A percentile compares a stretch with the other conserved stretches of the same genome.
phyloP scores from a whole-genome alignment of 2,797 vertebrate genomes.

The Squalus acanthias region DNA sequence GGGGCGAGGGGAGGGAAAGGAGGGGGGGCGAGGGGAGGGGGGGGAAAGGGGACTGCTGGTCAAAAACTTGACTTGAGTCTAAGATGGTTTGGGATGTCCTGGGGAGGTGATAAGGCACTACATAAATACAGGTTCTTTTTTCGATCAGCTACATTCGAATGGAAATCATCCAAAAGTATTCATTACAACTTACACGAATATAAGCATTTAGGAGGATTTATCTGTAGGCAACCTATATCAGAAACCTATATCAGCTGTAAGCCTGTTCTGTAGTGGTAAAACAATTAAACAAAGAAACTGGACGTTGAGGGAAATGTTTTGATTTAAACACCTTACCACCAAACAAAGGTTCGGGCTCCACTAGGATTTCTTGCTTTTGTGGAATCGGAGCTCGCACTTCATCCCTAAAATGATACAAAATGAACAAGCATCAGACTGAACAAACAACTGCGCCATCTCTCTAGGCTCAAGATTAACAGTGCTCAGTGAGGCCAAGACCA shows the following conservation, averaged over 20 bases:
- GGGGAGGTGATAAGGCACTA: background rate
- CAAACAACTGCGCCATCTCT: background rate
- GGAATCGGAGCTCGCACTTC: constrained; percentile 96
- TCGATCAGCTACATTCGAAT: background rate
- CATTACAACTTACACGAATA: background rate
- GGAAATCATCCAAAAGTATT: background rate
- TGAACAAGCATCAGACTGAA: background rate
- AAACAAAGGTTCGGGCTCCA: constrained; percentile 94
- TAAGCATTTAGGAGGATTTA: background rate
- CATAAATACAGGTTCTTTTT: background rate
- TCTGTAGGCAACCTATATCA: background rate
- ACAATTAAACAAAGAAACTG: background rate
- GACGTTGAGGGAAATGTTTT: background rate
- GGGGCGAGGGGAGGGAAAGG: background rate
- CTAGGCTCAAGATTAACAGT: background rate
- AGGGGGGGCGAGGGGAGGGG: background rate
- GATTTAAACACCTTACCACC: constrained; percentile 62
- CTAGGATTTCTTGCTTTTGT: constrained; percentile 96
- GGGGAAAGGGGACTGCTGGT: background rate
- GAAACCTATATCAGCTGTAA: background rate
- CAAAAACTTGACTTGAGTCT: background rate
- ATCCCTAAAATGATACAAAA: constrained; percentile 63
- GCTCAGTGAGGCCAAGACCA: background rate
- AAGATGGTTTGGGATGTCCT: background rate
- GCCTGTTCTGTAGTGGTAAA: background rate